Evolutionary conservation across 2,797 vertebrate genomes (phyloP).

Genomic region (Pipistrellus pygmaeus): DNA sequence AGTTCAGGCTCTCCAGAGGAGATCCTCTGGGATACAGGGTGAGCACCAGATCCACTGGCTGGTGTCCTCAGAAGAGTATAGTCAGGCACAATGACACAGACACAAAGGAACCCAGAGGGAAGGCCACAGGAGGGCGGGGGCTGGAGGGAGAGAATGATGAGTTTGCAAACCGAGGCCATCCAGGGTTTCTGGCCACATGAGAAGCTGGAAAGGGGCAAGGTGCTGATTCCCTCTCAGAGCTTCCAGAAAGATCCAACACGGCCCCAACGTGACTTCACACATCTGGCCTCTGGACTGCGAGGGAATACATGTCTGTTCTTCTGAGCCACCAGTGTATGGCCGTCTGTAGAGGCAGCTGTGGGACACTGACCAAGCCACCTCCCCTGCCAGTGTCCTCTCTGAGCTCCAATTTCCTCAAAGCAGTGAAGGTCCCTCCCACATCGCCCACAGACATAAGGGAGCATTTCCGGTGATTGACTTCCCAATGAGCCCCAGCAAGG

Average conservation of each 20-base stretch:
- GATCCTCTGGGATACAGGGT: background rate
- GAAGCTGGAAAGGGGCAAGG: fast-evolving
- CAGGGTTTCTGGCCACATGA: fast-evolving
- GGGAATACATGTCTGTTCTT: background rate
- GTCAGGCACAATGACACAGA: background rate
- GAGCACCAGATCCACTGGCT: background rate
- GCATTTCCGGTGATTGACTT: slow-evolving; percentile 38
- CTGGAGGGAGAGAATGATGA: fast-evolving
- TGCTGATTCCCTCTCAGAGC: fast-evolving
- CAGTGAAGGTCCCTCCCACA: background rate
- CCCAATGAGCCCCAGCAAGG: slow-evolving; percentile 46
- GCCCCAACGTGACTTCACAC: background rate
- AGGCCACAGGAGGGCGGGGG: fast-evolving
- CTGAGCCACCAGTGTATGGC: fast-evolving
- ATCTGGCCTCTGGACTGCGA: background rate
- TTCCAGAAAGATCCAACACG: background rate
- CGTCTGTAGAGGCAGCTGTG: fast-evolving
- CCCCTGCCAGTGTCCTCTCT: fast-evolving
- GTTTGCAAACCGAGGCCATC: fast-evolving
- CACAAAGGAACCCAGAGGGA: background rate
- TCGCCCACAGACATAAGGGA: background rate
- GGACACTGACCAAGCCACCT: background rate
- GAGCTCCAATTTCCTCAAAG: slow-evolving; percentile 40
- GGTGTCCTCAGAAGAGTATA: background rate
- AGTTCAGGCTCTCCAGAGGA: background rate